Percentiles rank a stretch among this genome's conserved stretches.
Evolutionary conservation across 2,888 invertebrate genomes (phyloP).

Genomic region (Alsophila aescularia): DNA sequence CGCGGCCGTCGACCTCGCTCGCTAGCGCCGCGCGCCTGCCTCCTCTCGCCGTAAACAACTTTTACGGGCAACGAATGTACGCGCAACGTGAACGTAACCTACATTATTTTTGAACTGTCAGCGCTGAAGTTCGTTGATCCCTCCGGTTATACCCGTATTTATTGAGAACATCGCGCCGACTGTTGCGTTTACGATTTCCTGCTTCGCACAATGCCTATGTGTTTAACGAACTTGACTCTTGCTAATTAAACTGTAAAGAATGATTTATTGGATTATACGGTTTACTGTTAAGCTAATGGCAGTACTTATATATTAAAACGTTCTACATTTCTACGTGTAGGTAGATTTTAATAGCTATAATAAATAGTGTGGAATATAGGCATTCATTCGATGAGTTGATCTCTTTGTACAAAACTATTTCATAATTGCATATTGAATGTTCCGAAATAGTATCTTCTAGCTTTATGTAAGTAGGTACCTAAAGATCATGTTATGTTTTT

Average conservation of each 20-base stretch:
- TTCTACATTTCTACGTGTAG: conserved; percentile 31
- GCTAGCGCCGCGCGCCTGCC: conserved; percentile 57
- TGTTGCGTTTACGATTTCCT: conserved; percentile 72
- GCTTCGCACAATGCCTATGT: conserved; percentile 52
- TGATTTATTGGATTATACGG: conserved; percentile 37
- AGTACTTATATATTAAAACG: conserved; percentile 29
- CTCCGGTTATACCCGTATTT: conserved; percentile 66
- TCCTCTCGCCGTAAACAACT: conserved; percentile 77
- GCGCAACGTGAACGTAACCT: conserved; percentile 83
- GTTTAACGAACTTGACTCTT: conserved; percentile 58
- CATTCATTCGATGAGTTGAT: conserved; percentile 12
- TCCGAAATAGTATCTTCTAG: no score
- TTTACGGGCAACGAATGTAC: conserved; percentile 82
- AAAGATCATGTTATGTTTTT: no score
- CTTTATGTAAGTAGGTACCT: no score
- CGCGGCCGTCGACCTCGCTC: conserved; percentile 67
- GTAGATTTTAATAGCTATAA: conserved; percentile 27
- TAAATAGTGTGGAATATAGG: conserved; percentile 15
- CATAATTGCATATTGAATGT: no score
- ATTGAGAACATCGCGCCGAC: conserved; percentile 74
- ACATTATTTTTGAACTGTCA: conserved; percentile 84
- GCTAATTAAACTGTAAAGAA: conserved; percentile 35
- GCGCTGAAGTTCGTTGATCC: conserved; percentile 80
- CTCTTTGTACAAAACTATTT: neutral
- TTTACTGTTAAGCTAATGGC: conserved; percentile 36